phyloP scores from a whole-genome alignment of 2,113 vertebrate genomes.

The Gobiocypris rarus region DNA sequence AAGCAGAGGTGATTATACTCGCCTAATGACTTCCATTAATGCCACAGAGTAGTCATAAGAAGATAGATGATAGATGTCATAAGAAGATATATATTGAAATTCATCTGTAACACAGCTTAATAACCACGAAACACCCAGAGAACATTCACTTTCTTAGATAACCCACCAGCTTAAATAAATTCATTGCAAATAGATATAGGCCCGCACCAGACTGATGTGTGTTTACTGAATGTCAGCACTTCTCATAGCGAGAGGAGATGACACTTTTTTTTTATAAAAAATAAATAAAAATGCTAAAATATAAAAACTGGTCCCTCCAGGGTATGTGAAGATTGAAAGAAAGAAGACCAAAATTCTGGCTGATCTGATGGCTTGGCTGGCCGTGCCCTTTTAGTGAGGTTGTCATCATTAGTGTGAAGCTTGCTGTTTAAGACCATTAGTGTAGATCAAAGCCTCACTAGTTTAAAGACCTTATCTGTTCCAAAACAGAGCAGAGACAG shows the following conservation, averaged over 20 bases:
- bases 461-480: conserved; percentile 56
- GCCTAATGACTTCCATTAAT: conserved; percentile 44
- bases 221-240: conserved; percentile 14
- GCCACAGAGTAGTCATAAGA: conserved; percentile 29
- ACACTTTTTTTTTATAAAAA: not conserved
- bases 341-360: conserved; percentile 30
- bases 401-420: conserved; percentile 53
- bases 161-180: not conserved
- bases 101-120: not conserved
- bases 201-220: not conserved
- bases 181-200: not conserved
- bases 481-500: conserved; percentile 32
- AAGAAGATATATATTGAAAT: conserved; percentile 35
- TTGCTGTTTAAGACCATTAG: conserved; percentile 55
- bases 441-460: conserved; percentile 54
- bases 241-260: not conserved
- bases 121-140: conserved; percentile 15
- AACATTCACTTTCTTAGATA: not conserved
- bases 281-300: conserved; percentile 6
- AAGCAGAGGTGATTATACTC: conserved; percentile 28
- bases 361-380: conserved; percentile 22
- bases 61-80: conserved; percentile 31
- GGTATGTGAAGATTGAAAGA: conserved; percentile 30
- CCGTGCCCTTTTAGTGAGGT: conserved; percentile 43
- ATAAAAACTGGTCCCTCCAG: not conserved